Base-by-base conservation (phyloP, 2,888 invertebrate species). In the Xestoiulus laeticollis region DNA sequence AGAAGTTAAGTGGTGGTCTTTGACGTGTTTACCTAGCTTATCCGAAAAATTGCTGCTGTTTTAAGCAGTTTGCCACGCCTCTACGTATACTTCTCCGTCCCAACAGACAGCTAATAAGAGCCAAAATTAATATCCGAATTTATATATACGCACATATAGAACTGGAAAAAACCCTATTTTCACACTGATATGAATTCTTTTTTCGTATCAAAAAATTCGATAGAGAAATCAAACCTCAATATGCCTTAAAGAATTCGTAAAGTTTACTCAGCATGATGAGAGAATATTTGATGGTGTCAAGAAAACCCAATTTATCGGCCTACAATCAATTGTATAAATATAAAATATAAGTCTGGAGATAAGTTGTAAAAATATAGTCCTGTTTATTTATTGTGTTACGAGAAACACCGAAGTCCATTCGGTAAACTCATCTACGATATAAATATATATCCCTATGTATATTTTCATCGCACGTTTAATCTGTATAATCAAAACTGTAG, bases 231-330 rank as follows among this genome's bases (percentile, higher is more conserved):
- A 59, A 59, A 59, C 59, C 59, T 59, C 59, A 59, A 59, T 59
- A 59, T 59, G 59, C 59, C 59, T 59, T 59, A 59, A 59, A 19
- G 8, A 22, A 59, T 6, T 1, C 59, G 19, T 48, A 12, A 12
- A 16, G n/a, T 16, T 16, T 16, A 16, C 12, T 16, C 12, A 2
- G 3, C 3, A 16, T 5, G 53, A 53, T 53, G 53, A 0, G 53
- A 19, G 14, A 53, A 53, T n/a, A 38, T 59, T 59, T n/a, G 59
- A 59, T 59, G 59, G n/a, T 5, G 59, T n/a, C 59, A 59, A 22
- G n/a, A 59, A 59, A 59, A 48, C 59, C 48, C 59, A 59, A 59
- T 59, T 59, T 59, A n/a, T 59, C 59, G n/a, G 22, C 59, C 59
- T 59, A 59, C 59, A 59, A 22, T 22, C 59, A 22, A 22, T 59